These are phyloP conservation scores for Eubucco bourcierii DNA, from an alignment of 2,113 vertebrate genomes.

Conservation along the genomic window DNA sequence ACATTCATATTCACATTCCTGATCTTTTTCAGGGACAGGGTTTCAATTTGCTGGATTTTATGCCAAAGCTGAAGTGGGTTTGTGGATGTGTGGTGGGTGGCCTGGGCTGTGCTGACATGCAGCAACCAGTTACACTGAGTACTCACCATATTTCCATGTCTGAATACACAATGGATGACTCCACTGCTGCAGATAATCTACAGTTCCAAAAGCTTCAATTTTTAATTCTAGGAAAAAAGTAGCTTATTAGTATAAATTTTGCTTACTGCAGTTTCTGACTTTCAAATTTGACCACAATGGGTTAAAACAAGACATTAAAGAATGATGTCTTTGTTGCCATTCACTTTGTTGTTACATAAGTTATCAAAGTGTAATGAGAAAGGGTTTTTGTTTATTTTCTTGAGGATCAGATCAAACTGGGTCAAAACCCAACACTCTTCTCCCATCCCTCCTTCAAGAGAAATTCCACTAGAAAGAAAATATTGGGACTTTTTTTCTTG, in stretches of 20 bases:
- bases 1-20: neutral
- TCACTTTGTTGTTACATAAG: neutral
- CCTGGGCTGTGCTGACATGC: neutral
- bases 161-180: neutral
- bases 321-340: neutral
- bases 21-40: neutral
- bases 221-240: neutral
- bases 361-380: neutral
- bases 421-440: neutral
- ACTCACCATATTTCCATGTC: neutral
- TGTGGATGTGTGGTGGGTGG: neutral
- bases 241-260: neutral
- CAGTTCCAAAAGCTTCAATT: neutral
- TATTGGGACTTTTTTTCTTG: neutral
- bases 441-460: neutral
- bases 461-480: neutral
- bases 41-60: neutral
- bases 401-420: neutral
- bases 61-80: neutral
- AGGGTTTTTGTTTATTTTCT: neutral
- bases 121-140: neutral
- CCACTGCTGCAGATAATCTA: neutral
- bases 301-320: neutral
- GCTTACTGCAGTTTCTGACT: neutral
- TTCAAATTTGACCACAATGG: neutral